These are phyloP conservation scores for Elanus axillaris DNA, from an alignment of 2,113 vertebrate genomes.

Conservation along the genomic window DNA sequence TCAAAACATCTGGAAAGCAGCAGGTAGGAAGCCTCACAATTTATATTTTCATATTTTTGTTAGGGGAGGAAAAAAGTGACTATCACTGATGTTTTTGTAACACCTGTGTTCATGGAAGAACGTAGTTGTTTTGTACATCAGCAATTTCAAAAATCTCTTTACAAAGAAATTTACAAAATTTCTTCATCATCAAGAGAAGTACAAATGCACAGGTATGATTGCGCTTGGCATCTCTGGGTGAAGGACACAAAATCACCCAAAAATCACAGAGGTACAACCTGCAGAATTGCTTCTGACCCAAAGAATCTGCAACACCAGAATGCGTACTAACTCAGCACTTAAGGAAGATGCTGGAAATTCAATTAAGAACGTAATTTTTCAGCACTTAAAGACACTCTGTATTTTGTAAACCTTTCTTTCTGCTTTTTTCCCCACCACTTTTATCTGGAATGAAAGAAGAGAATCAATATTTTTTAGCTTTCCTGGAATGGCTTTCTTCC, in stretches of 20 bases:
- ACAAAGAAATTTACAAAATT: no score
- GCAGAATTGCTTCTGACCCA: neutral
- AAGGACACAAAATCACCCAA: neutral
- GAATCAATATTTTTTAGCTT: neutral
- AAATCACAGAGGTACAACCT: neutral
- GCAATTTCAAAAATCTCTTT: no score
- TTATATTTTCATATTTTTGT: neutral
- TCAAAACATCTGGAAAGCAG: neutral
- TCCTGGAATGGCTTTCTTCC: neutral
- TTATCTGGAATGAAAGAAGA: neutral
- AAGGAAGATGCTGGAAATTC: neutral
- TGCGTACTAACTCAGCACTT: neutral
- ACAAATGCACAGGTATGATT: neutral
- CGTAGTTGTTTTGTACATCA: neutral
- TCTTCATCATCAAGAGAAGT: neutral
- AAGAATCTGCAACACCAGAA: neutral
- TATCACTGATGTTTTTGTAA: neutral
- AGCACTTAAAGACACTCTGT: neutral
- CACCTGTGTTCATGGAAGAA: neutral
- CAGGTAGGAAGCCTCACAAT: neutral
- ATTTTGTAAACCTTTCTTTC: neutral
- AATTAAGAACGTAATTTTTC: neutral
- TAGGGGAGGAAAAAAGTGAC: neutral
- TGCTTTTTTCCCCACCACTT: neutral
- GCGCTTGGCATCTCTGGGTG: neutral